Conservation (phyloP, 2,113 vertebrate species). For the Crotalus horridus region DNA sequence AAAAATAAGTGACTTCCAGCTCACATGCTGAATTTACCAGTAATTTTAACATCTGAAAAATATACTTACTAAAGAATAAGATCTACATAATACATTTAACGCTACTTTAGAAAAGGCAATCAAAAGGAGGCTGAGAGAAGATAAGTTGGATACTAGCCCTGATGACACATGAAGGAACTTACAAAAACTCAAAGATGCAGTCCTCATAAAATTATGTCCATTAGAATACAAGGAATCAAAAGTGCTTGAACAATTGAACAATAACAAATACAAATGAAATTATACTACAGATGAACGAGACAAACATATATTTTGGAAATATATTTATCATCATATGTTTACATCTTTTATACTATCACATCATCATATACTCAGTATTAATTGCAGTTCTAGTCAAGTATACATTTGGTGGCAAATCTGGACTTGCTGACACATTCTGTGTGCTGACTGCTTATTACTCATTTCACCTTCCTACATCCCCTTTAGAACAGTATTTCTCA, state of each 20-base stretch:
- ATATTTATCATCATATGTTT: neutral
- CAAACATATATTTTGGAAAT: neutral
- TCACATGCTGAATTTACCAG: neutral
- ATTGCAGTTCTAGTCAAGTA: neutral
- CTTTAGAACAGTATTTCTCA: neutral
- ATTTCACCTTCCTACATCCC: conserved; percentile 1
- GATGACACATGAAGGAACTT: neutral
- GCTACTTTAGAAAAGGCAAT: neutral
- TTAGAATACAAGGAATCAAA: neutral
- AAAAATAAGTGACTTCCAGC: neutral
- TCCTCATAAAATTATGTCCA: neutral
- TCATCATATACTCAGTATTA: neutral
- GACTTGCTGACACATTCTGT: neutral
- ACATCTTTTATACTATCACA: neutral
- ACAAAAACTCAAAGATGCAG: neutral
- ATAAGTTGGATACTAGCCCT: neutral
- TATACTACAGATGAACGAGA: neutral
- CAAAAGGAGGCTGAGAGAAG: neutral
- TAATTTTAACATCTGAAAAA: neutral
- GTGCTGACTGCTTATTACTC: neutral
- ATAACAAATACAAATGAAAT: neutral
- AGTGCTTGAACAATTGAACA: neutral
- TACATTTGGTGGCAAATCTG: neutral
- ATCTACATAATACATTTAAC: neutral
- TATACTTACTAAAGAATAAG: neutral